A percentile compares a stretch with the other conserved stretches of the same genome.
Conservation (phyloP, 2,113 vertebrate genomes). For the Periophthalmus modestus region DNA sequence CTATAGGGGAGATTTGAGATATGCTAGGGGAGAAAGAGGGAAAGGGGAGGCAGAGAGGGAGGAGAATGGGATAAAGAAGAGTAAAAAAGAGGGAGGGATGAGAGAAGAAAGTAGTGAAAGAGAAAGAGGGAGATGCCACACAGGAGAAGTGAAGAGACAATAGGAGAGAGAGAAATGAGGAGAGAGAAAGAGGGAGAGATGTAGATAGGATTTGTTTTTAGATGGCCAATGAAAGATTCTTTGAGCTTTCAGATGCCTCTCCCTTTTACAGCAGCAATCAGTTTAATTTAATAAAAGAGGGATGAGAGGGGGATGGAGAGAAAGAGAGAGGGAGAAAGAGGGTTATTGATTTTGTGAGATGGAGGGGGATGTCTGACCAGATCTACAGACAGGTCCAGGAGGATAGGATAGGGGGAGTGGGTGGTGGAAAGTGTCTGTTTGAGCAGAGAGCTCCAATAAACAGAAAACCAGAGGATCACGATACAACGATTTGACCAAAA, state of each 20-base stretch:
- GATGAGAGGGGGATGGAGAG: constrained; percentile 47
- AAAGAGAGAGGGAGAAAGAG: background rate
- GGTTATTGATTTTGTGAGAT: constrained; percentile 71
- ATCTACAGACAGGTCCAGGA: background rate
- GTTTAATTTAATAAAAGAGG: constrained; percentile 69
- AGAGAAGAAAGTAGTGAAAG: too few relatives aligned
- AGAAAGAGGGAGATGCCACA: too few relatives aligned
- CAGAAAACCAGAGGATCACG: too few relatives aligned
- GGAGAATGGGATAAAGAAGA: too few relatives aligned
- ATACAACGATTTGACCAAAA: too few relatives aligned
- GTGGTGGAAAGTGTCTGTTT: too few relatives aligned
- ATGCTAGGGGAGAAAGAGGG: too few relatives aligned
- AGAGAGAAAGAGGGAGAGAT: too few relatives aligned
- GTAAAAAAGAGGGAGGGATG: too few relatives aligned
- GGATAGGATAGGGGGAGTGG: too few relatives aligned
- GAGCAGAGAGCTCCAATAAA: too few relatives aligned
- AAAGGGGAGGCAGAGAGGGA: too few relatives aligned
- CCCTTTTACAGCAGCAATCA: constrained; percentile 57
- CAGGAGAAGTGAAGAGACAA: background rate
- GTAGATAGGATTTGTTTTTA: constrained; percentile 36
- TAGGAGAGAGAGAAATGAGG: background rate
- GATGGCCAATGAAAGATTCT: constrained; percentile 52
- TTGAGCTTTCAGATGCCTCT: constrained; percentile 55
- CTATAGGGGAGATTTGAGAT: background rate
- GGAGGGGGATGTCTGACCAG: constrained; percentile 55